Evolutionary conservation across 2,113 vertebrate genomes (phyloP).

Genomic region (Gyps fulvus): DNA sequence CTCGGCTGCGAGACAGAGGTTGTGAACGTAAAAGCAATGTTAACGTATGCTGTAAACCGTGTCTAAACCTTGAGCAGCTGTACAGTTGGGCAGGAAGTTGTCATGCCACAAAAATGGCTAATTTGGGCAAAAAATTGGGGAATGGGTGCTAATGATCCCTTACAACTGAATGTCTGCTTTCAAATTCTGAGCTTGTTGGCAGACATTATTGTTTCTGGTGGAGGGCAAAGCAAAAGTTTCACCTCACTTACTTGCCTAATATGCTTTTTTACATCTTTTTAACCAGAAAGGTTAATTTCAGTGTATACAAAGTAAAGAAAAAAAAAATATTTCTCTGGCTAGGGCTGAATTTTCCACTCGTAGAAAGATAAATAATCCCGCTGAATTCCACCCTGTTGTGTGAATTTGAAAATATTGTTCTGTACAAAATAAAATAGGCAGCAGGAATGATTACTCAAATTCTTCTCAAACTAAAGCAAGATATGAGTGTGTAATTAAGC

Average conservation of each 20-base stretch:
- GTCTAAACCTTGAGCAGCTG: neutral
- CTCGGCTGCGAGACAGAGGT: fast-evolving
- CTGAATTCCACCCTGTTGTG: neutral
- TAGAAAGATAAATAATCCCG: neutral
- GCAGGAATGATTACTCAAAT: neutral
- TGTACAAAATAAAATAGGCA: neutral
- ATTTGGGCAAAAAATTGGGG: neutral
- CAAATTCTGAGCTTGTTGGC: neutral
- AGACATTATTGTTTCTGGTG: neutral
- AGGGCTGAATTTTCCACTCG: neutral
- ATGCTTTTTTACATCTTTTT: neutral
- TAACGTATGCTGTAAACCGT: neutral
- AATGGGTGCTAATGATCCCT: neutral
- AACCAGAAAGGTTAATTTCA: neutral
- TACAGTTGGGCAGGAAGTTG: neutral
- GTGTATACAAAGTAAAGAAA: neutral
- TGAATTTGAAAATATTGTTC: neutral
- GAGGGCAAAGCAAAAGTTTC: neutral
- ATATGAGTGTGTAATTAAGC: neutral
- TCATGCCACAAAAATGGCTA: neutral
- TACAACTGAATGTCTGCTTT: neutral
- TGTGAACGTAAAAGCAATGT: neutral
- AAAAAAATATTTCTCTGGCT: neutral
- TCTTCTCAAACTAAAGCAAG: neutral
- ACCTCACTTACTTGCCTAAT: neutral